Percentiles rank a stretch among this genome's conserved stretches.
phyloP scores from a whole-genome alignment of 1,140 invertebrate species.

The Drosophila tsacasi region DNA sequence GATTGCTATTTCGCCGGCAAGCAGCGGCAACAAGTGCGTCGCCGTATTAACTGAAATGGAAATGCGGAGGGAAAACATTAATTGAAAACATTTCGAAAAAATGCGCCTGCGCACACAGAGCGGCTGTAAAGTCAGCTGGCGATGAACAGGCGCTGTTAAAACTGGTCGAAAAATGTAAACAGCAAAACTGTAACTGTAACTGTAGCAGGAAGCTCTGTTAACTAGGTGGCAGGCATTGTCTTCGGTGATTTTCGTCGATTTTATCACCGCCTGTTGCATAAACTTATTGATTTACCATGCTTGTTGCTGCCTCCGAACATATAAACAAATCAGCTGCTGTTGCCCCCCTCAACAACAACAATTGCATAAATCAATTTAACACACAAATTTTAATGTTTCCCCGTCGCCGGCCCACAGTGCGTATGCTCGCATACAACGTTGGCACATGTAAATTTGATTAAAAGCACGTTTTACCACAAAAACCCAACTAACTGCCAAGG shows the following conservation, averaged over 20 bases:
- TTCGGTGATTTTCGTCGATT: conserved; percentile 65
- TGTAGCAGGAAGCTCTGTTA: conserved; percentile 68
- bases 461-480: conserved; percentile 75
- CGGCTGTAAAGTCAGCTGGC: conserved; percentile 14
- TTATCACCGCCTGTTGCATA: conserved; percentile 77
- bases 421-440: conserved; percentile 57
- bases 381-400: conserved; percentile 46
- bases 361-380: conserved; percentile 83
- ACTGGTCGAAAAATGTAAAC: conserved; percentile 51
- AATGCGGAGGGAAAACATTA: conserved; percentile 48
- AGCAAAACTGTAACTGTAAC: conserved; percentile 17
- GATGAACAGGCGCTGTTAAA: conserved; percentile 34
- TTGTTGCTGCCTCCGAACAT: conserved; percentile 64
- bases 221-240: conserved; percentile 54
- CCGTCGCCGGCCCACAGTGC: conserved; percentile 67
- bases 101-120: conserved; percentile 28
- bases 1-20: conserved; percentile 64
- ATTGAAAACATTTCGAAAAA: conserved; percentile 65
- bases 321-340: conserved; percentile 79
- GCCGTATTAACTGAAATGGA: conserved; percentile 65
- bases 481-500: conserved; percentile 28
- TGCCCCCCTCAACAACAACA: conserved; percentile 64
- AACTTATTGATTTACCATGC: conserved; percentile 76
- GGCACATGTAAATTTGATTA: conserved; percentile 80
- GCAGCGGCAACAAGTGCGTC: conserved; percentile 56